phyloP scores from a whole-genome alignment of 2,797 vertebrate genomes.

The Bradypodion pumilum region DNA sequence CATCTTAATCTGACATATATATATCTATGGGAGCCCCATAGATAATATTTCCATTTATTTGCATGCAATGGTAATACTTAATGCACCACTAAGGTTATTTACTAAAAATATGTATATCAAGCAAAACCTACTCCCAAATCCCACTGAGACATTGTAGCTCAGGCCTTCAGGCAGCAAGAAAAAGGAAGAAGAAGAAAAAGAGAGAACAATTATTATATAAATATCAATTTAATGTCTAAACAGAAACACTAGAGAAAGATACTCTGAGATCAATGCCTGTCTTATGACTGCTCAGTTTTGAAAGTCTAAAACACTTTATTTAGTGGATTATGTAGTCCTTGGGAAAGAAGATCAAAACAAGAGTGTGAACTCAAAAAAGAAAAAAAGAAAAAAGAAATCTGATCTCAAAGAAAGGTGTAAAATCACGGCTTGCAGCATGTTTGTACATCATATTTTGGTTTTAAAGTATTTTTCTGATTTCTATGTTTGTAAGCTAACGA shows the following conservation, averaged over 20 bases:
- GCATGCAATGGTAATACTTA: slow-evolving; percentile 63
- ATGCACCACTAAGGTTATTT: slow-evolving; percentile 53
- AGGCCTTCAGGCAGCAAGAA: slow-evolving; percentile 87
- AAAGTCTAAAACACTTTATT: slow-evolving; percentile 48
- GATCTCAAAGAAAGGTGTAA: background rate
- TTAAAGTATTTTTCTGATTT: background rate
- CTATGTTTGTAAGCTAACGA: background rate
- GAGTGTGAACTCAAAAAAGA: background rate
- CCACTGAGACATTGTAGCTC: slow-evolving; percentile 94
- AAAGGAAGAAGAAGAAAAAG: slow-evolving; percentile 75
- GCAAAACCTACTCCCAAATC: slow-evolving; percentile 96
- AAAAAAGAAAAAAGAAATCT: background rate
- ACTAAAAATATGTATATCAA: slow-evolving; percentile 76
- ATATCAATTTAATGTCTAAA: slow-evolving; percentile 52
- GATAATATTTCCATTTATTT: slow-evolving; percentile 62
- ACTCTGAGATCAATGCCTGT: slow-evolving; percentile 29
- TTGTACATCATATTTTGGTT: background rate
- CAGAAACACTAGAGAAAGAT: slow-evolving; percentile 37
- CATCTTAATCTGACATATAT: slow-evolving; percentile 50
- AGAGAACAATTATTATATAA: slow-evolving; percentile 74
- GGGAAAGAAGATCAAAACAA: background rate
- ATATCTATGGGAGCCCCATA: slow-evolving; percentile 4
- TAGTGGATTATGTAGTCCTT: slow-evolving; percentile 36
- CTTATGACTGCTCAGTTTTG: slow-evolving; percentile 42
- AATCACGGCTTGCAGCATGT: background rate